Conservation (phyloP, 2,113 vertebrate genomes). For the Sardina pilchardus region DNA sequence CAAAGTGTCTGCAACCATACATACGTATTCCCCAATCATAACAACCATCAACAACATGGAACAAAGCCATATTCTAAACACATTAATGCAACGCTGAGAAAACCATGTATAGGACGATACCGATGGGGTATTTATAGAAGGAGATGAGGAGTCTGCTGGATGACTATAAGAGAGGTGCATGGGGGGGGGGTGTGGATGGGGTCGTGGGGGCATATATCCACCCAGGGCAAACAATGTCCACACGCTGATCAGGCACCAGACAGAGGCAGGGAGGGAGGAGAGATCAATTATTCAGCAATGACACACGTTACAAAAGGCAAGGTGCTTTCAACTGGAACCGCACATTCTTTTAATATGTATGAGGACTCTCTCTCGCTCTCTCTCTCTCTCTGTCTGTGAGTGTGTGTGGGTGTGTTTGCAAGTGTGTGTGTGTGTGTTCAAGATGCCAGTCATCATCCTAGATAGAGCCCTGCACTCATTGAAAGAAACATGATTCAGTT, state of each 20-base stretch:
- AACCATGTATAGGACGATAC: too few relatives aligned
- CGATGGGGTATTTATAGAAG: not conserved
- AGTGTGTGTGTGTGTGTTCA: conserved; percentile 1
- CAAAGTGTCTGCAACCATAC: not conserved
- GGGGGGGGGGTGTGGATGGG: not conserved
- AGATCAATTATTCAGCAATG: conserved; percentile 73
- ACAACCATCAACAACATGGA: not conserved
- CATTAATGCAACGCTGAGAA: not conserved
- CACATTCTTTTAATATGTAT: conserved; percentile 66
- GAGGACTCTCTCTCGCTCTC: conserved; percentile 38
- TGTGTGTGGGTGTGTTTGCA: not conserved
- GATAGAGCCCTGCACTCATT: conserved; percentile 1
- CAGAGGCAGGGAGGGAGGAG: not conserved
- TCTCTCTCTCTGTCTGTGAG: conserved; percentile 21
- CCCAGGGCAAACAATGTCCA: not conserved
- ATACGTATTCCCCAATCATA: not conserved
- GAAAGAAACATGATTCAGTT: conserved; percentile 7
- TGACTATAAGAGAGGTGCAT: not conserved
- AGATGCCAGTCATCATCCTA: not conserved
- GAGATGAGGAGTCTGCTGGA: not conserved
- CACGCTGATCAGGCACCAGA: not conserved
- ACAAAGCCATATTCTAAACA: not conserved
- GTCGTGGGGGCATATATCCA: not conserved
- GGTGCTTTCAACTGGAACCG: conserved; percentile 58
- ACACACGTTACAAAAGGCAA: conserved; percentile 57